Conservation (phyloP, 2,113 vertebrate species). For the Equus przewalskii region DNA sequence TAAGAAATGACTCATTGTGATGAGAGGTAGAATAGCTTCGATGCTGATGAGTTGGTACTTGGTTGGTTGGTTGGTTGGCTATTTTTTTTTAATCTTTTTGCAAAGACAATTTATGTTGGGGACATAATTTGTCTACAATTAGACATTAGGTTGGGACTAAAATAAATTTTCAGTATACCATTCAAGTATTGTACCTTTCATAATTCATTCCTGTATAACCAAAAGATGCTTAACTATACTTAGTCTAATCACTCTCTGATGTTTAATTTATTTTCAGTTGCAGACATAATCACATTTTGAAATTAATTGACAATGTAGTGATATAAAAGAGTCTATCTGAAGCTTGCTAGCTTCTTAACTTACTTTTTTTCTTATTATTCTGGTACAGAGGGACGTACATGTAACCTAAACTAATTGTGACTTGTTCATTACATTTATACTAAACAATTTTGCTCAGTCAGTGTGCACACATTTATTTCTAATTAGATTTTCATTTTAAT, state of each 20-base stretch:
- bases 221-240: not conserved
- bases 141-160: not conserved
- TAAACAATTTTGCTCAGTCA: constrained; percentile 49
- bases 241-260: not conserved
- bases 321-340: not conserved
- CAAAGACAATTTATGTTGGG: not conserved
- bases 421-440: constrained; percentile 23
- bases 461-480: not conserved
- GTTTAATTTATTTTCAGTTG: not conserved
- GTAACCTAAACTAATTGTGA: not conserved
- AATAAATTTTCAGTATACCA: not conserved
- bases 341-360: not conserved
- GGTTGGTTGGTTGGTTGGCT: not conserved
- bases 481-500: constrained; percentile 61
- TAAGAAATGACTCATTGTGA: not conserved
- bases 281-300: not conserved
- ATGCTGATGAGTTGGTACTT: not conserved
- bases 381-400: not conserved
- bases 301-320: not conserved
- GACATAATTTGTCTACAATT: not conserved
- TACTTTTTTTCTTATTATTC: not conserved
- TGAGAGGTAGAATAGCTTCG: not conserved
- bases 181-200: not conserved
- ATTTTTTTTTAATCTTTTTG: not conserved
- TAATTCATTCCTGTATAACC: not conserved